A percentile compares a stretch with the other conserved stretches of the same genome.
These are phyloP conservation scores for Mactra quadrangularis DNA, from an alignment of 1,140 invertebrate genomes.

Conservation along the genomic window DNA sequence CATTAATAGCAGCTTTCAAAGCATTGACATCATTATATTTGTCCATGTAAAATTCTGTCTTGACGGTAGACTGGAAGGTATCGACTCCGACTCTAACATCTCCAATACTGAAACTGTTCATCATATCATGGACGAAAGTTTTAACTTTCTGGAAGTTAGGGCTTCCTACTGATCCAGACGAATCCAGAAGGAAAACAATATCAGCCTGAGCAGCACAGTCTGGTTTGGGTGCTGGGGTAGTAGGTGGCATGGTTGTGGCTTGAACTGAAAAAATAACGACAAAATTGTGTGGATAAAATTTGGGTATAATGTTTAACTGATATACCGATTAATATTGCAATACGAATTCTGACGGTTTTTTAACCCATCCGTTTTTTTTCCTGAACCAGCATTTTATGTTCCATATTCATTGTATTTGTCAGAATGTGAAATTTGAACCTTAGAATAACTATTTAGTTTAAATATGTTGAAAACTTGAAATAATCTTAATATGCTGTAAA, in stretches of 20 bases:
- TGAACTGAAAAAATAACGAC: slow-evolving; percentile 20
- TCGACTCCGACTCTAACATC: slow-evolving; percentile 66
- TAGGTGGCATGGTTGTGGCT: slow-evolving; percentile 52
- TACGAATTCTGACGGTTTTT: no score
- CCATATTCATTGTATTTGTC: no score
- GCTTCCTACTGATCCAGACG: slow-evolving; percentile 72
- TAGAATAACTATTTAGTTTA: no score
- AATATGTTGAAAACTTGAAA: no score
- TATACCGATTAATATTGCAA: not conserved
- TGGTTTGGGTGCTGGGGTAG: slow-evolving; percentile 67
- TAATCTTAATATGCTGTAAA: no score
- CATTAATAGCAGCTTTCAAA: slow-evolving; percentile 66
- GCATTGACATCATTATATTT: slow-evolving; percentile 56
- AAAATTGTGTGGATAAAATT: not conserved
- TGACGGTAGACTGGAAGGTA: slow-evolving; percentile 64
- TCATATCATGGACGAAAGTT: slow-evolving; percentile 67
- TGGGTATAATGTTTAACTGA: not conserved
- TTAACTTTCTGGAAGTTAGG: slow-evolving; percentile 72
- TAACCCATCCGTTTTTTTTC: not conserved
- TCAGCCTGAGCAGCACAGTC: slow-evolving; percentile 69
- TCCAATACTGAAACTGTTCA: slow-evolving; percentile 65
- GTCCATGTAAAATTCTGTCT: slow-evolving; percentile 74
- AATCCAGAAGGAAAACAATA: slow-evolving; percentile 75
- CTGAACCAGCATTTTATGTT: not conserved
- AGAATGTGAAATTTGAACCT: no score